A percentile compares a stretch with the other conserved stretches of the same genome.
These are phyloP conservation scores for Melanerpes aurifrons DNA, from an alignment of 2,113 vertebrate genomes.

Conservation along the genomic window DNA sequence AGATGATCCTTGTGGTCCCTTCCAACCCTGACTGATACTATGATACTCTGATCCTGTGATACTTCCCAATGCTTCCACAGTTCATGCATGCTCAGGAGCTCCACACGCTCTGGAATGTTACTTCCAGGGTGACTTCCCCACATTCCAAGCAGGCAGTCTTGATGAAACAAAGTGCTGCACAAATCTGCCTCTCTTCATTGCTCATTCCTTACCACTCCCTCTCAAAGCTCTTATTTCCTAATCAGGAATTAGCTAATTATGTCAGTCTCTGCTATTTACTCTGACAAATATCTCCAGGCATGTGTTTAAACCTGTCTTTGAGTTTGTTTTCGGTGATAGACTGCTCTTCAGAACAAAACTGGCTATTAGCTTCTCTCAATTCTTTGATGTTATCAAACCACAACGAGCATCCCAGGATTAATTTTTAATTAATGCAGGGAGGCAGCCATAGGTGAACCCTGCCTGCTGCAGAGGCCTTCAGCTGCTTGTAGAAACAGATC, in stretches of 20 bases:
- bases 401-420: background rate
- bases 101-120: background rate
- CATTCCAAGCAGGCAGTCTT: background rate
- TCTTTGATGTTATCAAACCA: constrained; percentile 8
- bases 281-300: background rate
- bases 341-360: background rate
- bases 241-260: background rate
- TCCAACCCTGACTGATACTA: too few relatives aligned
- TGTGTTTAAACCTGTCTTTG: background rate
- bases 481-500: background rate
- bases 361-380: background rate
- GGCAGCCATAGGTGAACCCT: background rate
- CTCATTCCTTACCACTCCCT: background rate
- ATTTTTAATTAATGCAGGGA: background rate
- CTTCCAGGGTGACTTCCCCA: background rate
- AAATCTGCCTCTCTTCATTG: background rate
- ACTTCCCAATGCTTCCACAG: background rate
- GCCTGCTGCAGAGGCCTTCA: background rate
- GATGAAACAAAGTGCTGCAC: background rate
- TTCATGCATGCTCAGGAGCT: background rate
- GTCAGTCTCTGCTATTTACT: background rate
- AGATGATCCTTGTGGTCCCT: too few relatives aligned
- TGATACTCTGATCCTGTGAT: too few relatives aligned
- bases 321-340: background rate
- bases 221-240: background rate